Evolutionary conservation across 1,140 invertebrate genomes (phyloP), one percentile per base, ranked within the genome.

Genomic region (Akabosia matsudoensis): DNA sequence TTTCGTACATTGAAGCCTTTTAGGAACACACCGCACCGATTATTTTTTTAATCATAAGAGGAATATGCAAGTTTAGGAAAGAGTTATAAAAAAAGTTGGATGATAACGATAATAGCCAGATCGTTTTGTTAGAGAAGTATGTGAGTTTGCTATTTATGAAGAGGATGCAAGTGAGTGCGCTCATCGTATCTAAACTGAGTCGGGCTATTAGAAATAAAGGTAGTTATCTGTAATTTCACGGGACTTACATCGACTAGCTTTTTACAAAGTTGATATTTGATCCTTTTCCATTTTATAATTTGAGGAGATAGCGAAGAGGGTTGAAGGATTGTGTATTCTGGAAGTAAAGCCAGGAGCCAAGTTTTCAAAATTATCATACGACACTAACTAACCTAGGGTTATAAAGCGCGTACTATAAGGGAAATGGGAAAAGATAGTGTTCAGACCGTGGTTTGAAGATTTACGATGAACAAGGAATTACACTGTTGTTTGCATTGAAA

Each of bases 231-330:
- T 67, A 67, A 67, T 67, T 67, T 67, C 31, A 30, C 28, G 24
- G 61, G 13, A n/a, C 28, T 67, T 67, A 67, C 61, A 30, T 24
- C 2, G 22, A 67, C 30, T 7, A n/a, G 61, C 61, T 67, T 30
- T 67, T 67, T 10, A 67, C 22, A 31, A 67, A 67, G 30, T 10
- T 24, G 61, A 30, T 30, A 67, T 30, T 67, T 31, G 61, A 67
- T 67, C 61, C 61, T 30, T n/a, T 67, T 67, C 61, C 61, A 67
- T 67, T 67, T 67, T 30, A 31, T 67, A 67, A 67, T 67, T 67
- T 67, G 37, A 45, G 37, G 7, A 45, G 37, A 45, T 45, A 45
- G 37, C 18, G 37, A 45, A 45, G 37, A 45, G 37, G 37, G 37
- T 45, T 10, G 37, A 45, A n/a, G n/a, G n/a, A n/a, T n/a, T n/a